Base-by-base conservation (phyloP, 2,888 invertebrate species). In the Agrochola macilenta region DNA sequence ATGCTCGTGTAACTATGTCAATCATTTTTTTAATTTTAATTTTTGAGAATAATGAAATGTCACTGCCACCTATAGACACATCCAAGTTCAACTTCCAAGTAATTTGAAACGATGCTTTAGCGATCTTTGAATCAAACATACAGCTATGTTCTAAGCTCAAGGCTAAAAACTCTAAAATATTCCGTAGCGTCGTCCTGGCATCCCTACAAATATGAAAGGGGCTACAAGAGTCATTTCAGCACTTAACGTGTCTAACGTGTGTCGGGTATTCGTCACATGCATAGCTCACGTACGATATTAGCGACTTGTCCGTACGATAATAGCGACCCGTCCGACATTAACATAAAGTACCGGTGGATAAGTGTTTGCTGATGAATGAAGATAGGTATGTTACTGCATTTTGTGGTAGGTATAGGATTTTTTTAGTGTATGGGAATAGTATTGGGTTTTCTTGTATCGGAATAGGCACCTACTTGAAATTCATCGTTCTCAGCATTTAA, bases 211-310 rank as follows among this genome's bases (percentile, higher is more conserved):
- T 74, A 72, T 85, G 76, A 85, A 87, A 86, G 88, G 83, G 87
- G 84, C 78, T 89, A 89, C 89, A 91, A 93, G 92, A 92, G 92
- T 91, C 91, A 91, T 93, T 93, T 91, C 88, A 91, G 90, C 91
- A 91, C 93, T 93, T 93, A 93, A 92, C 91, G 91, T 91, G 91
- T 91, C 91, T 93, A 93, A 93, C 93, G 91, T 61, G 90, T 78
- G 87, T 69, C 84, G 87, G 79, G 86, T 89, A 89, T 90, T 90
- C 89, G 88, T 91, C 89, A 89, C 86, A 78, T 85, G 81, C 77
- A 66, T 74, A 75, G 66, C 81, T 65, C 71, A 78, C 74, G 70
- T 79, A 76, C 60, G 79, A 74, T 82, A 80, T 85, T 84, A 81
- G 74, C 79, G 49, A 63, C 64, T 58, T 35, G 79, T 35, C 46